Conservation (phyloP, 2,888 invertebrate genomes). For the Erpobdella octoculata region DNA sequence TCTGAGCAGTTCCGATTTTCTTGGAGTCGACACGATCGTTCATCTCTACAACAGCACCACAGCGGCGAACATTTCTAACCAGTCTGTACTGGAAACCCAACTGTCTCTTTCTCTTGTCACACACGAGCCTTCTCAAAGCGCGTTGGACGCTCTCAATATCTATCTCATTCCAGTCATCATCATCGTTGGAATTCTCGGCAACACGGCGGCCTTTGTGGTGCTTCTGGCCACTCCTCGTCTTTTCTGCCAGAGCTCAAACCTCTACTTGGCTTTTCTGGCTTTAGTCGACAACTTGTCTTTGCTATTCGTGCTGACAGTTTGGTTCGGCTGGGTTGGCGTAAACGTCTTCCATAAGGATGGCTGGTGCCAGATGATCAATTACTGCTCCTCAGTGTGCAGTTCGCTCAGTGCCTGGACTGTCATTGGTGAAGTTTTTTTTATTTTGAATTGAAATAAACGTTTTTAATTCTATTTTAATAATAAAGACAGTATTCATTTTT, state of each 20-base stretch:
- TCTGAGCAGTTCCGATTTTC: too few species aligned
- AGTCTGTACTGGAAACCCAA: too few species aligned
- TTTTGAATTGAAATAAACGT: background rate
- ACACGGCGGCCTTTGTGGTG: slow-evolving; percentile 65
- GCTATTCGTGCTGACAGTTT: slow-evolving; percentile 58
- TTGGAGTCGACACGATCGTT: too few species aligned
- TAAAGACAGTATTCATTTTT: too few species aligned
- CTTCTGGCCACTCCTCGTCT: slow-evolving; percentile 65
- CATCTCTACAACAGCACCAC: too few species aligned
- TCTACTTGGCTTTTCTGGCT: slow-evolving; percentile 70
- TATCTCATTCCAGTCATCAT: slow-evolving; percentile 62
- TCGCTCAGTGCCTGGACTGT: slow-evolving; percentile 38
- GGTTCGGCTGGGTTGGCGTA: slow-evolving; percentile 43
- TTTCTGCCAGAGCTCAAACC: slow-evolving; percentile 66
- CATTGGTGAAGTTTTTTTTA: slow-evolving; percentile 24
- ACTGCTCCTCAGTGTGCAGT: slow-evolving; percentile 56
- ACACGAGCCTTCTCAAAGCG: slow-evolving; percentile 9
- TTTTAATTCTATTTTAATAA: background rate
- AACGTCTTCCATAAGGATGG: slow-evolving; percentile 51
- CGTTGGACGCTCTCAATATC: slow-evolving; percentile 31
- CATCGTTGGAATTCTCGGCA: slow-evolving; percentile 65
- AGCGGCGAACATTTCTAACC: too few species aligned
- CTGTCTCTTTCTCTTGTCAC: too few species aligned
- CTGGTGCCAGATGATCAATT: slow-evolving; percentile 67
- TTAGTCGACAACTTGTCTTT: slow-evolving; percentile 71